Evolutionary conservation across 2,113 vertebrate species (phyloP).

Genomic region (Coturnix japonica): DNA sequence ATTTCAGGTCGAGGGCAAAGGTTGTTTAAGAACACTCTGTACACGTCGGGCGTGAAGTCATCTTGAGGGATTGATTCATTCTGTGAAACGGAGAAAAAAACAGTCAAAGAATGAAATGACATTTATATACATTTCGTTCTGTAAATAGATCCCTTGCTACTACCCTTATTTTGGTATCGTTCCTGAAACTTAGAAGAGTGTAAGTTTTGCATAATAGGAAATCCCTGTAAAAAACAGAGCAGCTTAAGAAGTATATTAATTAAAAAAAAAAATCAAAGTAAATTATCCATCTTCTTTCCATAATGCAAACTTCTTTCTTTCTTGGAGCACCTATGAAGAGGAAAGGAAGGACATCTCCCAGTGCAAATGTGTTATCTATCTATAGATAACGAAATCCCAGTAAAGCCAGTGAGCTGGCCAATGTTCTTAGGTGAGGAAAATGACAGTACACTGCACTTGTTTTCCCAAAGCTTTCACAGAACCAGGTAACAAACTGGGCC

Average conservation of each 20-base stretch:
- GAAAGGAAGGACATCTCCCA: neutral
- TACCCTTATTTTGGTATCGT: neutral
- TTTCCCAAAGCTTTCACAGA: neutral
- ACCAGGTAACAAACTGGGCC: neutral
- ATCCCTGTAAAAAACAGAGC: neutral
- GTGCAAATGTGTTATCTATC: neutral
- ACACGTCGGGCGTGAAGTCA: conserved; percentile 91
- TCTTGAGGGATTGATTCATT: conserved; percentile 94
- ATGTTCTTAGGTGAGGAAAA: fast-evolving
- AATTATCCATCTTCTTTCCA: neutral
- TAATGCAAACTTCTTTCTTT: neutral
- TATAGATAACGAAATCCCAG: fast-evolving
- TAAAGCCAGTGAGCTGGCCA: neutral
- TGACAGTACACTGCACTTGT: neutral
- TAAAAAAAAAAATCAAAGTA: neutral
- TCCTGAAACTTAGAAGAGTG: neutral
- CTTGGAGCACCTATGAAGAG: neutral
- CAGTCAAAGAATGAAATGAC: neutral
- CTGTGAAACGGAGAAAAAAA: conserved; percentile 72
- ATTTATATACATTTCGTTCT: neutral
- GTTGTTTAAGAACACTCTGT: conserved; percentile 91
- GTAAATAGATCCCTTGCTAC: neutral
- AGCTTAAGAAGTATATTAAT: neutral
- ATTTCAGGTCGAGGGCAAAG: conserved; percentile 94
- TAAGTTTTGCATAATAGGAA: neutral